Conservation (phyloP, 2,113 vertebrate genomes). For the Thalassarche chlororhynchos region DNA sequence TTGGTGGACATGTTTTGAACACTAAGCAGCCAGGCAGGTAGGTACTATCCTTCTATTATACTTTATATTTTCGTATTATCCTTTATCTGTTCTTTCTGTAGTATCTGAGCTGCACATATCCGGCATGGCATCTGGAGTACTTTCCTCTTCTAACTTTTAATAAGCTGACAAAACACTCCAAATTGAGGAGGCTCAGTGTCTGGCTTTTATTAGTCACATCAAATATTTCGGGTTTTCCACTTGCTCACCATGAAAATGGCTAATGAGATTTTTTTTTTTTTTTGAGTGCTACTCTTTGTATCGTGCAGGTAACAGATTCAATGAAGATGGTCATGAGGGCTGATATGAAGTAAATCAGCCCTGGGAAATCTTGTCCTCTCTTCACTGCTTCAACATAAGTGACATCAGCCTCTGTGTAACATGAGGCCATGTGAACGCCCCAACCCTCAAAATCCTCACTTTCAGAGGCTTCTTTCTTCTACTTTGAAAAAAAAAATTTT, state of each 20-base stretch:
- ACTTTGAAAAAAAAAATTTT: background rate
- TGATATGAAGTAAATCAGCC: background rate
- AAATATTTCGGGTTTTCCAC: conserved; percentile 8
- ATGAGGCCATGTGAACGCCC: background rate
- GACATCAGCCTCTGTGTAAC: background rate
- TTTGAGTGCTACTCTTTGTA: background rate
- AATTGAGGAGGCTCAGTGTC: background rate
- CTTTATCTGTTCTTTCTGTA: background rate
- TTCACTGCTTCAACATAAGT: background rate
- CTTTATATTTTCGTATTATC: background rate
- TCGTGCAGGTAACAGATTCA: background rate
- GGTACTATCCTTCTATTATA: background rate
- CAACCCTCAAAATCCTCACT: background rate
- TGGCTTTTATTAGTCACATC: conserved; percentile 32
- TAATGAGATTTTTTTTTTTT: background rate
- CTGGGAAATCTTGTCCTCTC: background rate
- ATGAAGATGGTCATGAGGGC: background rate
- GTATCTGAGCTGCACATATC: background rate
- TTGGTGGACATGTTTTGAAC: background rate
- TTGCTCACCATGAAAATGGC: background rate
- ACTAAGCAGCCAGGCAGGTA: background rate
- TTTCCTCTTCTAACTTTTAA: conserved; percentile 14
- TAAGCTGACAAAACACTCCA: background rate
- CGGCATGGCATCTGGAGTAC: background rate
- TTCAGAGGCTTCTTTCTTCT: background rate